Evolutionary conservation across 2,888 invertebrate species (phyloP).

Genomic region (Hydropsyche betteni): DNA sequence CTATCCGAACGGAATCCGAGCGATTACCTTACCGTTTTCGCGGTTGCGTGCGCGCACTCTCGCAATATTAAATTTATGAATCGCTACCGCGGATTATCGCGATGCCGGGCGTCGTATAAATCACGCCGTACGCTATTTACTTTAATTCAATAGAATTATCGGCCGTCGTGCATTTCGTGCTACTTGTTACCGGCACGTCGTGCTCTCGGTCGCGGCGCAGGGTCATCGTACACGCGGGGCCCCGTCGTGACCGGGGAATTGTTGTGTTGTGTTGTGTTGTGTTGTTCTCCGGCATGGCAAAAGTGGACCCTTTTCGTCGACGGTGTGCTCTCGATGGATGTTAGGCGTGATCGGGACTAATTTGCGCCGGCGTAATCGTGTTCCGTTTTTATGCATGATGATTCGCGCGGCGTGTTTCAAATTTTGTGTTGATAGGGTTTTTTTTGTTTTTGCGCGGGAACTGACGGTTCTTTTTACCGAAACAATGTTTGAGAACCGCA

Average conservation of each 20-base stretch:
- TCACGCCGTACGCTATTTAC: constrained; percentile 11
- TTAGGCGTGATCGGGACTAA: no score
- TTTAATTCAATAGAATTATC: constrained; percentile 28
- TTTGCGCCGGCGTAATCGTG: no score
- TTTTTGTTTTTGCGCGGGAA: no score
- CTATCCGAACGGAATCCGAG: no score
- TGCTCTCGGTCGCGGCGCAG: constrained; percentile 6
- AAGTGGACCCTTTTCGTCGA: no score
- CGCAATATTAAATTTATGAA: background rate
- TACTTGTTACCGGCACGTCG: constrained; percentile 29
- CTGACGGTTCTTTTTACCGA: background rate
- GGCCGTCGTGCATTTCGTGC: constrained; percentile 28
- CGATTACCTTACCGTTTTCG: no score
- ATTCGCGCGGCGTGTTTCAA: no score
- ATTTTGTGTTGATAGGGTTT: no score
- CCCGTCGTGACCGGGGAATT: constrained; percentile 6
- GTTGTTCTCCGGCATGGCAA: background rate
- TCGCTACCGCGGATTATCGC: constrained; percentile 23
- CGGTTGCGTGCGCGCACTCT: no score
- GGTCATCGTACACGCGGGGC: constrained; percentile 11
- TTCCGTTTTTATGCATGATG: no score
- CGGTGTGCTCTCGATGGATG: no score
- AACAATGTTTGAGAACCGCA: background rate
- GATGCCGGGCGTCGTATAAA: constrained; percentile 9
- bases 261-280: background rate